Base-by-base conservation (phyloP, 2,888 invertebrate species). In the Dryobota labecula region DNA sequence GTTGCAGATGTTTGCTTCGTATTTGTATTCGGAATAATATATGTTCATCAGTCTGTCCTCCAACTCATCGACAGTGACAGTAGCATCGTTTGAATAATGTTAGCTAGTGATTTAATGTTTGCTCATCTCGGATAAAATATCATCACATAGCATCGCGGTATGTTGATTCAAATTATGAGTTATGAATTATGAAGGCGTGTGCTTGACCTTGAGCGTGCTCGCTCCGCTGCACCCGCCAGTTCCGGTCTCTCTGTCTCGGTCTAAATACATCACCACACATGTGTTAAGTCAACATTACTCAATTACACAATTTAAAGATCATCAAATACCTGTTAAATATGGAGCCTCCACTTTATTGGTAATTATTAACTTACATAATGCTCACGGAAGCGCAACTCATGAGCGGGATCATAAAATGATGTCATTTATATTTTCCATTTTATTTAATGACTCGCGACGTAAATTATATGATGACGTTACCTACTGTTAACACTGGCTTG, bases 191-290 rank as follows among this genome's bases (percentile, higher is more conserved):
- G 86, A 86, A 90, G 90, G 89, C 85, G 89, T 90, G 88, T 88
- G 85, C 82, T 78, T 90, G 94, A 93, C 95, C 95, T 95, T 95
- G 94, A 89, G 86, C 80, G 78, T 76, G 83, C 83, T 84, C 91
- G 93, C 90, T 92, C 83, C 87, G 92, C 86, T 94, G 93, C 92
- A 90, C 90, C 70, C 88, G 84, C 75, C 83, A 83, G 92, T 95
- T 94, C 94, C 94, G 93, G 90, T 90, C 91, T 88, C 90, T 90
- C 89, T 87, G 92, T 91, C 90, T 91, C 91, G 91, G 89, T 91
- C 91, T 88, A 90, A 88, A 92, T 90, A 90, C 86, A 90, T 84
- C 85, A 90, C 86, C 86, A 84, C 83, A 91, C 84, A 91, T 90
- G 89, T 92, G 90, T 88, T 91, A 88, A 91, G 89, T 87, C 81